Percentiles rank a stretch among this genome's conserved stretches.
phyloP scores from a whole-genome alignment of 2,888 invertebrate species.

The Ischnus inquisitorius region DNA sequence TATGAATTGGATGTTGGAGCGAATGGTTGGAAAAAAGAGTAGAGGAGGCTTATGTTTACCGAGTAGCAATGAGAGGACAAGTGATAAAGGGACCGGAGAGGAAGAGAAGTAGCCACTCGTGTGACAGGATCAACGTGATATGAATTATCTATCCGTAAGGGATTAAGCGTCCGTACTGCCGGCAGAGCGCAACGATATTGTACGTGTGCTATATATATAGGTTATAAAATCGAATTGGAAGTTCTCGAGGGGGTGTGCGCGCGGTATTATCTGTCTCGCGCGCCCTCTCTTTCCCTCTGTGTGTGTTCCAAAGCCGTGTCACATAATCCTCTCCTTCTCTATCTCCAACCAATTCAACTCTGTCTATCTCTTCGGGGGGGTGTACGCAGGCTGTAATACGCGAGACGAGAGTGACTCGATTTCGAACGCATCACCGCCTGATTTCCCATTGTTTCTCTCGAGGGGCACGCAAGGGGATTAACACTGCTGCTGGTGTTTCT shows the following conservation, averaged over 20 bases:
- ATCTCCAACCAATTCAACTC: background rate
- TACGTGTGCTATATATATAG: background rate
- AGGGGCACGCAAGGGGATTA: constrained; percentile 57
- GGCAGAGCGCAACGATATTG: constrained; percentile 14
- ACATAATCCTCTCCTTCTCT: constrained; percentile 44
- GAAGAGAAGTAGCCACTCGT: constrained; percentile 43
- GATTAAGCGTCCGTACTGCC: constrained; percentile 46
- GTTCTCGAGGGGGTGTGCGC: constrained; percentile 46
- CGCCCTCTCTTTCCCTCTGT: background rate
- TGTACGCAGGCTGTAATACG: constrained; percentile 46
- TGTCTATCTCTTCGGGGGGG: constrained; percentile 19
- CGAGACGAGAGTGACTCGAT: constrained; percentile 58
- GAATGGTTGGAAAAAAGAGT: no score
- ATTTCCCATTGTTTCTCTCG: constrained; percentile 67
- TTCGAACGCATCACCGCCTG: constrained; percentile 67
- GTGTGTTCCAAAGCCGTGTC: constrained; percentile 25
- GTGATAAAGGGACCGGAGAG: constrained; percentile 9
- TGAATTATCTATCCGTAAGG: constrained; percentile 63
- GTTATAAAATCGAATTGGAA: constrained; percentile 63
- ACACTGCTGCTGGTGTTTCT: constrained; percentile 49
- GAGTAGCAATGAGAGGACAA: background rate
- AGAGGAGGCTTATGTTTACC: background rate
- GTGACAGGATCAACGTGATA: constrained; percentile 62
- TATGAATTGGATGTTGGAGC: no score
- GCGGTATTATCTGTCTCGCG: constrained; percentile 3